Evolutionary conservation across 2,113 vertebrate species (phyloP), one percentile per base, ranked within the genome.

Genomic region (Neotoma lepida): DNA sequence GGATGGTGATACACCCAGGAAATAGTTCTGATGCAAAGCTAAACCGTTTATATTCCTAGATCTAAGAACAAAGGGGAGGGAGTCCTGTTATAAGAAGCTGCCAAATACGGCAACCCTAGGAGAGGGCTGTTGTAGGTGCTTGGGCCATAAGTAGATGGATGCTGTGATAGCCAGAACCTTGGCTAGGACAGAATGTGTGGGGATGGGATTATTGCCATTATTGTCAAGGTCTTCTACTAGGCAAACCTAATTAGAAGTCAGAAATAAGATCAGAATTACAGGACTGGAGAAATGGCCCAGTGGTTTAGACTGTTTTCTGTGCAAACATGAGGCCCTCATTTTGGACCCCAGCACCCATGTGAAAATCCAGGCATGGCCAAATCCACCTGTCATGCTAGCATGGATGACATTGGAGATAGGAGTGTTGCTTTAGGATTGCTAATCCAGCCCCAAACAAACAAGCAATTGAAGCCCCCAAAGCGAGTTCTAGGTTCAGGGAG

Each of bases 251-350:
- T 10, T 24, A 63, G 70, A 68, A 70, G 46, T 6, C 39, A 94
- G 91, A 93, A 78, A 73, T 54, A 89, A 92, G 14, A 35, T 71
- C 44, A 82, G 35, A 85, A 82, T 73, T 58, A 54, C 24, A 74
- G 63, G 28, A 20, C 39, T 84, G 15, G 58, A 63, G 58, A 64
- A 28, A 44, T 10, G 2, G 81, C 39, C 2, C 58, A 9, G 28
- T 64, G 56, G 7, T 8, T 17, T 33, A 3, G 39, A 12, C 5
- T 13, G 15, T 17, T 85, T 46, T 10, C 39, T 64, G 82, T 64
- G 22, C 9, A 10, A 64, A 17, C 61, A 35, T 33, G 41, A 46
- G 30, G 41, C 44, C 61, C 39, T 85, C 28, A 35, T 9, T 18
- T 12, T 44, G 28, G 39, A 82, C 8, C 3, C 14, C 1, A 63